A percentile compares a stretch with the other conserved stretches of the same genome.
Conservation (phyloP, 2,888 invertebrate genomes). For the Caenorhabditis macrosperma region DNA sequence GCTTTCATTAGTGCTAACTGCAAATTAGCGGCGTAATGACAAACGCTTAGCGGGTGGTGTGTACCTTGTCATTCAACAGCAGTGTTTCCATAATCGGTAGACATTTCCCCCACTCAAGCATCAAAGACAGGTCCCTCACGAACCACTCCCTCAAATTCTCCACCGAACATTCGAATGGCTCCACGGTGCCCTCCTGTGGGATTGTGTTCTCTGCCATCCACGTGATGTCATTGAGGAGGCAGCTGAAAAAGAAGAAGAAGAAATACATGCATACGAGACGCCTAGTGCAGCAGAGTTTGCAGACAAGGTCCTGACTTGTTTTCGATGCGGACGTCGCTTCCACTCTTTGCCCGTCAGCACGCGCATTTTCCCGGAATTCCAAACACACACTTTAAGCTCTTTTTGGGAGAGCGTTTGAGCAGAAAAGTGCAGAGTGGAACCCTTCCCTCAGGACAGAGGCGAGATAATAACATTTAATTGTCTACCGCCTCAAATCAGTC, state of each 20-base stretch:
- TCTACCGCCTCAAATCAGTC: too few species aligned
- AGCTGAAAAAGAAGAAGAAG: constrained; percentile 54
- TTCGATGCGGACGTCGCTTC: neutral
- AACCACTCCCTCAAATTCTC: constrained; percentile 70
- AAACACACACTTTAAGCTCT: too few species aligned
- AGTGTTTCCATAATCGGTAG: constrained; percentile 64
- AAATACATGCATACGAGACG: constrained; percentile 25
- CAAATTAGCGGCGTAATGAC: constrained; percentile 18
- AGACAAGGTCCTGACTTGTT: constrained; percentile 8
- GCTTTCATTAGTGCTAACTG: constrained; percentile 73
- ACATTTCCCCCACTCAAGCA: constrained; percentile 74
- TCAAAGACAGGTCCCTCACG: constrained; percentile 69
- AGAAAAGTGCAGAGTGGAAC: neutral
- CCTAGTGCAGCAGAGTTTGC: neutral
- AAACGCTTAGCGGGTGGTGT: neutral
- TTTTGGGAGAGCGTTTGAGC: neutral
- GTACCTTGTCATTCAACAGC: constrained; percentile 70
- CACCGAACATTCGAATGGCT: constrained; percentile 60
- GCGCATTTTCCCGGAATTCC: neutral
- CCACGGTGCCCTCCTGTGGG: constrained; percentile 4
- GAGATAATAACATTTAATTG: neutral
- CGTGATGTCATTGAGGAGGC: constrained; percentile 64
- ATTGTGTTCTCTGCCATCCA: constrained; percentile 63
- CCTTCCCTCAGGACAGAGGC: neutral
- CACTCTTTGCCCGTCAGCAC: neutral